Base-by-base conservation (phyloP, 2,113 vertebrate species). In the Ceuthmochares aereus region DNA sequence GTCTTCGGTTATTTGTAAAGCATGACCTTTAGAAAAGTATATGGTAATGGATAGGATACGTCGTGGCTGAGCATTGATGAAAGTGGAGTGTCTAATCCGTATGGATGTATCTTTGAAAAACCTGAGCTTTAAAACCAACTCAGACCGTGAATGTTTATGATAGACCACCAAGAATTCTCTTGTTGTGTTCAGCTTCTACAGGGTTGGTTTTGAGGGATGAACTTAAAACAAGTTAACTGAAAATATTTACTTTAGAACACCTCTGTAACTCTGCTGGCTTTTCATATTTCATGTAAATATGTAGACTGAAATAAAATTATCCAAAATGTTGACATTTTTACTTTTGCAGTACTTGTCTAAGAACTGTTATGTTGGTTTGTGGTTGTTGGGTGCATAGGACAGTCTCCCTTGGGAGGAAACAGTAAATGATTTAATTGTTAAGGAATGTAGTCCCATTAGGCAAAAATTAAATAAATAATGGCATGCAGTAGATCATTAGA, bases 401-500 rank as follows among this genome's bases (percentile, higher is more conserved):
- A 90, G 42, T 30, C n/a, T 87, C 63, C 37, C 5, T 7, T 0
- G 26, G 76, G 84, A 95, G 74, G 81, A 94, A 74, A 74, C 82
- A 90, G 80, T 84, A 82, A 86, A 88, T 96, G 55, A 95, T 95
- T 95, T 94, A 92, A 87, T 97, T 90, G 80, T 92, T 80, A 29
- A 95, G 91, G 91, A 97, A 97, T 96, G 96, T 58, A 63, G 51
- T 47, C 75, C 90, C 91, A 91, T 92, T 97, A 95, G 85, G 67
- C 27, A 56, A 43, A 36, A 96, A 93, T 81, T 55, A 95, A 56
- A 84, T 42, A 82, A 85, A 90, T 64, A 62, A 78, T 12, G 15
- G n/a, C 14, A 40, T 3, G 2, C 68, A 74, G 45, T 19, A 79
- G 52, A 47, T 95, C 7, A 4, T 83, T 45, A 43, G 91, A 95